Conservation (phyloP, 1,140 invertebrate genomes). For the Brachionus rotundiformis region DNA sequence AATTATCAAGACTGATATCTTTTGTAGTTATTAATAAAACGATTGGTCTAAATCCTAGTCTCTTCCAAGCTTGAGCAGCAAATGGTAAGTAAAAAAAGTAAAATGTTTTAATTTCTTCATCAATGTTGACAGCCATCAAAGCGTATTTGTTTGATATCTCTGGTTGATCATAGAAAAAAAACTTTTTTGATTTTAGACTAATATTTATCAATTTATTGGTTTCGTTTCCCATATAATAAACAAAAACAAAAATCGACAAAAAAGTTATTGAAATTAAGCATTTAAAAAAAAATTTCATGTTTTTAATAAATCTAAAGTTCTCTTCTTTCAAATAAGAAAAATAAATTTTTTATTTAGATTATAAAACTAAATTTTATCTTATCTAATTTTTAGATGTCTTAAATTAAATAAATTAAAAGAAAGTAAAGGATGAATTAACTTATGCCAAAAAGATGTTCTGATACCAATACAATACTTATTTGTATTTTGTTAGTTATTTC, state of each 20-base stretch:
- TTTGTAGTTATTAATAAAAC: neutral
- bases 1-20: neutral
- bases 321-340: too few relatives aligned
- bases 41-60: neutral
- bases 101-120: neutral
- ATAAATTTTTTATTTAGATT: too few relatives aligned
- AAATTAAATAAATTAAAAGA: too few relatives aligned
- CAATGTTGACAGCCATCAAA: neutral
- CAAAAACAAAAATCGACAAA: neutral
- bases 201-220: neutral
- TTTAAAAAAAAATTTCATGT: too few relatives aligned
- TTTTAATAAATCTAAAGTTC: too few relatives aligned
- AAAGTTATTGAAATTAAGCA: too few relatives aligned
- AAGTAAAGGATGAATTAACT: too few relatives aligned
- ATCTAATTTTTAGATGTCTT: too few relatives aligned
- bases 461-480: too few relatives aligned
- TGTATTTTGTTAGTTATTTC: too few relatives aligned
- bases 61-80: neutral
- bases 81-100: constrained; percentile 41
- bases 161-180: neutral
- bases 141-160: neutral
- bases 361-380: too few relatives aligned
- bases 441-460: too few relatives aligned
- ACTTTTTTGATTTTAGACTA: neutral
- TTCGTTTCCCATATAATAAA: neutral